Percentiles rank a stretch among this genome's conserved stretches.
These are phyloP conservation scores for Hycleus phaleratus DNA, from an alignment of 1,140 invertebrate species.

Conservation along the genomic window DNA sequence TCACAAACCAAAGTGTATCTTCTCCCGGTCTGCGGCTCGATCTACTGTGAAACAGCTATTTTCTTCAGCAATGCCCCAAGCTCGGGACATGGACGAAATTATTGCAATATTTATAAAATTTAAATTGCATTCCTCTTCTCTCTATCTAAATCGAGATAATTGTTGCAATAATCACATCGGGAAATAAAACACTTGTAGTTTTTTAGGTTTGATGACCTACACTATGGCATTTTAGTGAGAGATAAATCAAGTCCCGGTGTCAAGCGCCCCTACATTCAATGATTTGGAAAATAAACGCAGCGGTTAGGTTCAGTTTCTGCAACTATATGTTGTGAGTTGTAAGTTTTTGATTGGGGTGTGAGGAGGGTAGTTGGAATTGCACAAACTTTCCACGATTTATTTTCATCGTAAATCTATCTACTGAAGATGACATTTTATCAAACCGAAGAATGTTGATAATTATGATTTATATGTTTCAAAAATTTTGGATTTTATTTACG, in stretches of 20 bases:
- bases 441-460: too few relatives aligned
- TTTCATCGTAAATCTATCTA: too few relatives aligned
- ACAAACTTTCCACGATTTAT: too few relatives aligned
- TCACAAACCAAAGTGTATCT: conserved; percentile 31
- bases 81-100: background rate
- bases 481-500: too few relatives aligned
- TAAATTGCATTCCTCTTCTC: too few relatives aligned
- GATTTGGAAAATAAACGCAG: conserved; percentile 13
- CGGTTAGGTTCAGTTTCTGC: conserved; percentile 3
- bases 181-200: too few relatives aligned
- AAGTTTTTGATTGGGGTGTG: conserved; percentile 1
- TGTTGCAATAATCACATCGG: too few relatives aligned
- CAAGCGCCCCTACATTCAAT: conserved; percentile 7
- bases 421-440: too few relatives aligned
- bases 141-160: too few relatives aligned
- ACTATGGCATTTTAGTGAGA: background rate
- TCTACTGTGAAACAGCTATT: conserved; percentile 13
- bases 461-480: too few relatives aligned
- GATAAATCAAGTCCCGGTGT: conserved; percentile 9
- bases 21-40: conserved; percentile 1
- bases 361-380: background rate
- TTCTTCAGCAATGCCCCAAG: background rate
- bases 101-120: too few relatives aligned
- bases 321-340: conserved; percentile 2
- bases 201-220: too few relatives aligned